Evolutionary conservation across 2,113 vertebrate genomes (phyloP), one percentile per base, ranked within the genome.

Genomic region (Atherinomorus stipes): DNA sequence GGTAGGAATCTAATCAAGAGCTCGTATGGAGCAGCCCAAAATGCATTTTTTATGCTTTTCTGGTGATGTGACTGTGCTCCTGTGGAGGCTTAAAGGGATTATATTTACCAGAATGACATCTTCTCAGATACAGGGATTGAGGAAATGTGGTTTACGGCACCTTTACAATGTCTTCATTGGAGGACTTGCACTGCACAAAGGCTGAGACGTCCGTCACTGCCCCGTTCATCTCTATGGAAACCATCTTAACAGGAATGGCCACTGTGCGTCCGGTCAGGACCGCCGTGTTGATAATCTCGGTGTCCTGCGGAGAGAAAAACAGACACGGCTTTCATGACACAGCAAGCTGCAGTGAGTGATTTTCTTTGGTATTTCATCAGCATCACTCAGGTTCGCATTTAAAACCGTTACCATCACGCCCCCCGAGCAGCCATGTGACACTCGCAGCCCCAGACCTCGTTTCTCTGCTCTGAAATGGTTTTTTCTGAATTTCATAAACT

Each of bases 161-260:
- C 98, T 99, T 99, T 78, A 99, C 94, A 67, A 98, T 97, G 87
- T 99, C 97, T 81, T 98, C 97, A 0, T 98, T 99, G 76, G 96
- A 94, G 38, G 98, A 98, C 90, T 97, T 96, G 91, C 98, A 99
- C 86, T 97, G 95, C 0, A 96, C 96, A 11, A 93, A 92, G 19
- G 95, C 89, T 0, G 97, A 98, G 74, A 99, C 91, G 0, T 99
- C 98, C 0, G 96, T 94, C 19, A 98, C 91, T 0, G 74, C 78
- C 0, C 98, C 98, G 0, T 94, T 97, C 85, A 97, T 94, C 91
- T 99, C 98, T 1, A 99, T 96, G 87, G 98, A 97, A 0, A 99
- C 95, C 90, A 99, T 97, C 88, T 99, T 99, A 75, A 99, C 96
- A 0, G 98, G 98, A 40, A 99, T 97, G 90, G 98, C 97, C 68